phyloP scores from a whole-genome alignment of 2,113 vertebrate species.

The Sinocyclocheilus rhinocerous region DNA sequence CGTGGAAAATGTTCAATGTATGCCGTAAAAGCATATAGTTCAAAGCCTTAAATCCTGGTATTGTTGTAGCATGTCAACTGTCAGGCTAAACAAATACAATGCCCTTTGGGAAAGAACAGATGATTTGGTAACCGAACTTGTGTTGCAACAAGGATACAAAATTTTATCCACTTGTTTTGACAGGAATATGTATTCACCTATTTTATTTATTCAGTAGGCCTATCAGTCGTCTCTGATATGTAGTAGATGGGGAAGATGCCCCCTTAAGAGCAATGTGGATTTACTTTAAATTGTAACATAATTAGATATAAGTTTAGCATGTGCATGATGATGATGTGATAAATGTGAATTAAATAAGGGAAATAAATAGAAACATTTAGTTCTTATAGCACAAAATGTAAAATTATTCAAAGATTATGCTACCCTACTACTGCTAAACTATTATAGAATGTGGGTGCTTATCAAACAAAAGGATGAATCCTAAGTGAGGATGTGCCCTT shows the following conservation, averaged over 20 bases:
- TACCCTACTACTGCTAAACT: too few relatives aligned
- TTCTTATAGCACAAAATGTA: too few relatives aligned
- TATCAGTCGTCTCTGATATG: not conserved
- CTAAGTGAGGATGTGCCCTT: too few relatives aligned
- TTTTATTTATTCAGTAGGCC: not conserved
- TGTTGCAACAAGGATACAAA: not conserved
- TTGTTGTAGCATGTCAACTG: not conserved
- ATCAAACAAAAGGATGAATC: too few relatives aligned
- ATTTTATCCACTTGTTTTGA: not conserved
- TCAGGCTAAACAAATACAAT: not conserved
- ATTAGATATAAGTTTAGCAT: too few relatives aligned
- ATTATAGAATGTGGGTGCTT: too few relatives aligned
- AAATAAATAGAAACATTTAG: too few relatives aligned
- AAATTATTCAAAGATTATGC: too few relatives aligned
- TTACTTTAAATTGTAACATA: too few relatives aligned
- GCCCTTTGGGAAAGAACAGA: not conserved
- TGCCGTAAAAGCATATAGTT: not conserved
- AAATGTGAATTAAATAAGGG: too few relatives aligned
- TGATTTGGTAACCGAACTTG: not conserved
- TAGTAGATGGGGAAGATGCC: not conserved
- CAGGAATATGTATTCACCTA: not conserved
- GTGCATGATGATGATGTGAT: too few relatives aligned
- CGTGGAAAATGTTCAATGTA: not conserved
- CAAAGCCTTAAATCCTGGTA: not conserved
- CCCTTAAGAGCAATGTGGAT: not conserved